Percentiles rank a stretch among this genome's conserved stretches.
These are phyloP conservation scores for Prionailurus bengalensis DNA, from an alignment of 2,113 vertebrate species.

Conservation along the genomic window DNA sequence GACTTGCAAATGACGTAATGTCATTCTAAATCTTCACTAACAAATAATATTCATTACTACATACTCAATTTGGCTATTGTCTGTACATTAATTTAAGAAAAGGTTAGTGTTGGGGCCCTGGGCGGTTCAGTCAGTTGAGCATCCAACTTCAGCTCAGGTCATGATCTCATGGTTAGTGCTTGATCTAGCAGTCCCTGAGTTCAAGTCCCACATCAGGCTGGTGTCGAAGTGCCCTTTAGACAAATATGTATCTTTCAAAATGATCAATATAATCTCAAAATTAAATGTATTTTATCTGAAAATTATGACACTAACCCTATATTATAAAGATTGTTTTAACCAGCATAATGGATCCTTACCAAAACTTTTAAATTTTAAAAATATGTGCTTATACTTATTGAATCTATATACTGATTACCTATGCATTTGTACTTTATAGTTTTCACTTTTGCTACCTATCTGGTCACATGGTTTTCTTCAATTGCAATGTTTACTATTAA, in stretches of 20 bases:
- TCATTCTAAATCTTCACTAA: neutral
- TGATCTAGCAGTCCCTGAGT: no score
- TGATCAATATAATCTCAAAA: neutral
- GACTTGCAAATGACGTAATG: neutral
- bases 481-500: neutral
- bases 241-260: neutral
- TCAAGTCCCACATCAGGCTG: no score
- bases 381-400: neutral
- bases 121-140: no score
- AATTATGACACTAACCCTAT: neutral
- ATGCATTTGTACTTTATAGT: constrained; percentile 45
- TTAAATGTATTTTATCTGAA: neutral
- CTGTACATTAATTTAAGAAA: neutral
- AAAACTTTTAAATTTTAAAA: neutral
- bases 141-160: no score
- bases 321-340: neutral
- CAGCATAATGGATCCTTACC: neutral
- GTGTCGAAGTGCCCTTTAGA: neutral
- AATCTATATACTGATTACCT: neutral
- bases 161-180: no score
- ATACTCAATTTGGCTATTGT: neutral
- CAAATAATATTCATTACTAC: neutral
- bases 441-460: neutral
- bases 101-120: no score
- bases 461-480: neutral